Evolutionary conservation across 2,113 vertebrate species (phyloP), one percentile per base, ranked within the genome.

Genomic region (Baryphthengus martii): DNA sequence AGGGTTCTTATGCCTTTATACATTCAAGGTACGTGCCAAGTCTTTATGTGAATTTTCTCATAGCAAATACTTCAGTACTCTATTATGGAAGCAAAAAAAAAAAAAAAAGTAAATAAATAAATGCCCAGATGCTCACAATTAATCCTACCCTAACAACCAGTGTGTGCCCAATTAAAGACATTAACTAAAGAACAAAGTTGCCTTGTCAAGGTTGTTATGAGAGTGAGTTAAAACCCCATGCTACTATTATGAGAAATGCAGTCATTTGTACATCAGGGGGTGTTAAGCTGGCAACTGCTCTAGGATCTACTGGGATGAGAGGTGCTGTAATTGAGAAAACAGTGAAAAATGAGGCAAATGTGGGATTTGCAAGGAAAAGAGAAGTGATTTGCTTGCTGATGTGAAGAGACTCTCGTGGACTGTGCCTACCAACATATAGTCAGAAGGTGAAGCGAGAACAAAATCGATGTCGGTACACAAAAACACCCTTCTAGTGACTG

Each of bases 11-110:
- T 42, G 18, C 29, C 15, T 78, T 75, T 89, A 72, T 63, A 93
- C 85, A 94, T 80, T 84, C 52, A 88, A 75, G 25, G 13, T 80
- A 66, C 7, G 2, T 80, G 59, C 42, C 91, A 91, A 89, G 11
- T 7, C 28, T 97, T 94, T 76, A 86, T 74, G 33, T 92, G 85
- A 85, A 67, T 88, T 96, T 96, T 96, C 63, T 90, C 88, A 80
- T 66, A 93, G 52, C 35, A 88, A 97, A 95, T 28, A 28, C 73
- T 92, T 95, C 87, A 90, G 50, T 76, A 76, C 72, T 86, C 75
- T 94, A 28, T 85, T 86, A 70, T 70, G 29, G 15, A 0, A 59
- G 94, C 92, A 44, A 31, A 44, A 23, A 4, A 49, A 37, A 53
- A 25, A 3, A 42, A 52, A 14, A 21, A 10, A 70, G 28, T 86